phyloP scores from a whole-genome alignment of 2,888 invertebrate species.

The Amorpha juglandis region DNA sequence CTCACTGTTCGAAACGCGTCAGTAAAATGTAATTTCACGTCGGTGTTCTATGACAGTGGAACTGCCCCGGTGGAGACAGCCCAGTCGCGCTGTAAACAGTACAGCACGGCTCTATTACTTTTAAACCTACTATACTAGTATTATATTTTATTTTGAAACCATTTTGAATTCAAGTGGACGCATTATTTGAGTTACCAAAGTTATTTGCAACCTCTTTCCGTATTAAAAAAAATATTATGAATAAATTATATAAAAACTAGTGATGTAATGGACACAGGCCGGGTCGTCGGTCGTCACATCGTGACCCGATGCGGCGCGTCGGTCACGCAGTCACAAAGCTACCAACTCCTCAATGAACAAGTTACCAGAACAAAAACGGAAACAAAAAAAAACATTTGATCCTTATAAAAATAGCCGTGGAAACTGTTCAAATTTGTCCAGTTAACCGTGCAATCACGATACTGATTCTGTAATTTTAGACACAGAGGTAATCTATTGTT shows the following conservation, averaged over 20 bases:
- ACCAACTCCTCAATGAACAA: slow-evolving; percentile 62
- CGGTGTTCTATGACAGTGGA: too few relatives aligned
- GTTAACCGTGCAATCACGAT: slow-evolving; percentile 74
- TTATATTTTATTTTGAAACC: too few relatives aligned
- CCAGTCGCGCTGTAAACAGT: too few relatives aligned
- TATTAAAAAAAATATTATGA: too few relatives aligned
- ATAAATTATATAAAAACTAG: neutral
- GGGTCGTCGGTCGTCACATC: slow-evolving; percentile 58
- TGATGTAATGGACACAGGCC: slow-evolving; percentile 49
- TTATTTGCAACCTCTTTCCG: too few relatives aligned
- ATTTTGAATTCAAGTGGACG: too few relatives aligned
- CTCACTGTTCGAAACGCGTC: too few relatives aligned
- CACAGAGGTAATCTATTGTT: slow-evolving; percentile 34
- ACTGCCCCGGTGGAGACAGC: too few relatives aligned
- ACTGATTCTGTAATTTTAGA: slow-evolving; percentile 33
- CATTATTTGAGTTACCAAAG: too few relatives aligned
- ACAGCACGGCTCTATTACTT: too few relatives aligned
- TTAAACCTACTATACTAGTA: too few relatives aligned
- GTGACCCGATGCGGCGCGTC: slow-evolving; percentile 68
- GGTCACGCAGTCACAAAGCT: slow-evolving; percentile 59
- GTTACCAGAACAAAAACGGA: slow-evolving; percentile 41
- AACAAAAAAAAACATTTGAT: slow-evolving; percentile 45
- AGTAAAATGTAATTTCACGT: too few relatives aligned
- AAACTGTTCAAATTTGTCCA: slow-evolving; percentile 48
- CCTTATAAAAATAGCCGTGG: slow-evolving; percentile 44